Percentiles rank a stretch among this genome's conserved stretches.
phyloP scores from a whole-genome alignment of 2,888 invertebrate genomes.

The Falcaria lacertinaria region DNA sequence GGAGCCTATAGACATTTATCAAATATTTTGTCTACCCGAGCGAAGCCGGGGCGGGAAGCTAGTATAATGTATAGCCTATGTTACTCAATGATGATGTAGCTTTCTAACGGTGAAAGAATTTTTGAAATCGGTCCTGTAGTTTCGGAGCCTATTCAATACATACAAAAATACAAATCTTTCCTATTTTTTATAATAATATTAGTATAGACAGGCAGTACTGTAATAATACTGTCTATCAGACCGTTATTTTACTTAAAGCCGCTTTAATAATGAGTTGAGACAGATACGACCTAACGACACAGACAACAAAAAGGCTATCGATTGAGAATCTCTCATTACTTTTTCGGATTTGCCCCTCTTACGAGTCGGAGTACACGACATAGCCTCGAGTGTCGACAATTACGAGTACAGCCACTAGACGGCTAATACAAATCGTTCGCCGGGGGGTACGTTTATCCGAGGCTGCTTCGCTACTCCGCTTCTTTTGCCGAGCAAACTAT shows the following conservation, averaged over 20 bases:
- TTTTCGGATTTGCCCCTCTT: constrained; percentile 55
- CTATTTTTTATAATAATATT: no score
- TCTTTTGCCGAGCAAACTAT: constrained; percentile 55
- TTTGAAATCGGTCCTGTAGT: no score
- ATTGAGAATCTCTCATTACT: constrained; percentile 48
- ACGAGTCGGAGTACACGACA: constrained; percentile 58
- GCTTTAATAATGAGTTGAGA: constrained; percentile 1
- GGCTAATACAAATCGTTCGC: constrained; percentile 77
- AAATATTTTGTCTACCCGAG: no score
- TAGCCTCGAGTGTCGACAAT: constrained; percentile 71
- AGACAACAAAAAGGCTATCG: constrained; percentile 36
- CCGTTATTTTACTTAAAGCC: constrained; percentile 1
- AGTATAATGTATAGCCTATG: no score
- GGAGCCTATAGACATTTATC: no score
- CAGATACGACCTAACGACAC: constrained; percentile 13
- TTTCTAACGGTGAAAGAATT: no score
- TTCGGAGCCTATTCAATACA: no score
- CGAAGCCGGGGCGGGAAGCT: no score
- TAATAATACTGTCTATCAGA: no score
- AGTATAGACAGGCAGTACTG: no score
- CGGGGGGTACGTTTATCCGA: constrained; percentile 68
- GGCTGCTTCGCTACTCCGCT: constrained; percentile 36
- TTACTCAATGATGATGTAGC: no score
- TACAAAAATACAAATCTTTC: no score
- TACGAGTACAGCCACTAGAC: constrained; percentile 71